Evolutionary conservation across 2,797 vertebrate genomes (phyloP).

Genomic region (Clarias laeviceps): DNA sequence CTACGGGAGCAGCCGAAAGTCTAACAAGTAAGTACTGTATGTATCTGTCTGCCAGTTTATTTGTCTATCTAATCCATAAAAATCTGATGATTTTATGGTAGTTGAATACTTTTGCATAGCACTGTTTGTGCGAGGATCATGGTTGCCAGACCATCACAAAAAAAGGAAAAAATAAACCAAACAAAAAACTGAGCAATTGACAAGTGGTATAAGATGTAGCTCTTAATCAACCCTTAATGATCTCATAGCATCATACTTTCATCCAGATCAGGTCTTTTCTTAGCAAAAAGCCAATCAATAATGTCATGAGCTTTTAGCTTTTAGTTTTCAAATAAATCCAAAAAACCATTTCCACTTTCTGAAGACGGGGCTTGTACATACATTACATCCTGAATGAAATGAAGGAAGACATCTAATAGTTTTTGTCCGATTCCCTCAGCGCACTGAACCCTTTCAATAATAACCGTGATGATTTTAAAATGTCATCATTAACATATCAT

Average conservation of each 20-base stretch:
- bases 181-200: background rate
- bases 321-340: background rate
- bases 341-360: background rate
- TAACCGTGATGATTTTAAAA: background rate
- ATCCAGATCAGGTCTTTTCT: background rate
- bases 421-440: background rate
- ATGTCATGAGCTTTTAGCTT: no score
- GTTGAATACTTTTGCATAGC: background rate
- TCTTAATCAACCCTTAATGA: no score
- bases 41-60: no score
- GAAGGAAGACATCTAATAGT: background rate
- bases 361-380: background rate
- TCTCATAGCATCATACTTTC: background rate
- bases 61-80: background rate
- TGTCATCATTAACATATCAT: conserved; percentile 16
- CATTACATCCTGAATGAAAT: conserved; percentile 17
- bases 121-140: background rate
- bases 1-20: no score
- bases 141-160: background rate
- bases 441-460: background rate
- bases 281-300: background rate
- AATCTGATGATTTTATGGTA: background rate
- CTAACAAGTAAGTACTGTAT: no score
- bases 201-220: background rate
- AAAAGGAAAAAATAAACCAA: background rate